Percentiles rank a stretch among this genome's conserved stretches.
phyloP scores from a whole-genome alignment of 2,797 vertebrate species.

The Liasis olivaceus region DNA sequence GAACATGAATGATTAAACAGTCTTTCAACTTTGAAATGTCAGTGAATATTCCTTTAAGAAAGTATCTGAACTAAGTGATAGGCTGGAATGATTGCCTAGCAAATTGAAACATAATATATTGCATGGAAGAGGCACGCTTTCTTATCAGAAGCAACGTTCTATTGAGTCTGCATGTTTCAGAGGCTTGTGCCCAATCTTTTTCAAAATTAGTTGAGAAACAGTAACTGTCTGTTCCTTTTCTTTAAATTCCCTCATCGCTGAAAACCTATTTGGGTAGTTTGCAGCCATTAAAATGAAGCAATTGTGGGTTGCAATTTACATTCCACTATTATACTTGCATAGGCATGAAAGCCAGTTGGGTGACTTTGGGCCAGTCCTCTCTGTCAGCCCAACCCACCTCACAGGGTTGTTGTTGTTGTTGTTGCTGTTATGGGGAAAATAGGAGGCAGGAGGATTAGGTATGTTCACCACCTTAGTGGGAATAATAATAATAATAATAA shows the following conservation, averaged over 20 bases:
- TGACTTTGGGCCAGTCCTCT: background rate
- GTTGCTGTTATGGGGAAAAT: too few species aligned
- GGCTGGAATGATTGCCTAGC: background rate
- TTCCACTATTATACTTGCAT: background rate
- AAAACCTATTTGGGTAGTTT: background rate
- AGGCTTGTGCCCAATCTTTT: background rate
- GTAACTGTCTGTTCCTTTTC: background rate
- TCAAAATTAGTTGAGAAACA: background rate
- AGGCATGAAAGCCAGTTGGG: background rate
- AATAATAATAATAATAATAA: too few species aligned
- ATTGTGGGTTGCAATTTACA: background rate
- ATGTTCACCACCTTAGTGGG: too few species aligned
- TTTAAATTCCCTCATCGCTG: background rate
- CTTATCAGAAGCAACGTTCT: background rate
- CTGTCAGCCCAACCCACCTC: too few species aligned
- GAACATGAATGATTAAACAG: background rate
- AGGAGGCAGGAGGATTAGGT: too few species aligned
- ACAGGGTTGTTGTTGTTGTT: too few species aligned
- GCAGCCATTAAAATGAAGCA: background rate
- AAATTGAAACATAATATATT: background rate
- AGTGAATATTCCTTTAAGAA: background rate
- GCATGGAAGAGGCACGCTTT: background rate
- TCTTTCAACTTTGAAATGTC: background rate
- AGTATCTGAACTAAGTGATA: background rate
- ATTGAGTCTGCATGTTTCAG: background rate